A percentile compares a stretch with the other conserved stretches of the same genome.
Evolutionary conservation across 2,113 vertebrate genomes (phyloP).

Genomic region (Lasiurus cinereus): DNA sequence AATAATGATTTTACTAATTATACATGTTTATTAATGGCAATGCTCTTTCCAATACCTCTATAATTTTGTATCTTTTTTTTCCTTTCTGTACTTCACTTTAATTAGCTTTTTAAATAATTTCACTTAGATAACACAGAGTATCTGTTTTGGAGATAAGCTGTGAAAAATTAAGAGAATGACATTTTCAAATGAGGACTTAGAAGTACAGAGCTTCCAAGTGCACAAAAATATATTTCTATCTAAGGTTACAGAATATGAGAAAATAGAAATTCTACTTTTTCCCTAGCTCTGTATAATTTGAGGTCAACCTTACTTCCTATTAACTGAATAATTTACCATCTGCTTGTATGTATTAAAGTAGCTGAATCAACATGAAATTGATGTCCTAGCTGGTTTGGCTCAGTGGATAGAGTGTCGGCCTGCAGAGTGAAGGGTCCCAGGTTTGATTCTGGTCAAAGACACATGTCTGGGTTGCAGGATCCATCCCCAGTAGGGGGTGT

Average conservation of each 20-base stretch:
- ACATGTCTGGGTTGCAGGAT: no score
- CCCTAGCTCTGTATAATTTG: neutral
- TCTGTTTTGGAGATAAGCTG: neutral
- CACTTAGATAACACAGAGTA: neutral
- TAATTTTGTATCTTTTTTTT: constrained; percentile 43
- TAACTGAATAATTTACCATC: neutral
- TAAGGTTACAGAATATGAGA: neutral
- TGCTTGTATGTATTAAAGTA: neutral
- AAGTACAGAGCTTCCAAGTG: neutral
- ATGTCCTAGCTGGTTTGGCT: no score
- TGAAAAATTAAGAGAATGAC: neutral
- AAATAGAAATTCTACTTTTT: neutral
- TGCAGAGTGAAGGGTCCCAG: no score
- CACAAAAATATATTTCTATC: neutral
- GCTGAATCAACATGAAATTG: neutral
- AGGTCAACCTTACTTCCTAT: neutral
- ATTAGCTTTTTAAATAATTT: neutral
- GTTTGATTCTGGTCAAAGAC: no score
- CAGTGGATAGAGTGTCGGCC: no score
- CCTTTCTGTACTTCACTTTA: constrained; percentile 36
- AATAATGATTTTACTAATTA: neutral
- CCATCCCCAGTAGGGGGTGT: no score
- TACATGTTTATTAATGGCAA: neutral
- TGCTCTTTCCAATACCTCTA: neutral
- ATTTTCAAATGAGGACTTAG: neutral